phyloP scores from a whole-genome alignment of 2,888 invertebrate species.

The Conops quadrifasciatus region DNA sequence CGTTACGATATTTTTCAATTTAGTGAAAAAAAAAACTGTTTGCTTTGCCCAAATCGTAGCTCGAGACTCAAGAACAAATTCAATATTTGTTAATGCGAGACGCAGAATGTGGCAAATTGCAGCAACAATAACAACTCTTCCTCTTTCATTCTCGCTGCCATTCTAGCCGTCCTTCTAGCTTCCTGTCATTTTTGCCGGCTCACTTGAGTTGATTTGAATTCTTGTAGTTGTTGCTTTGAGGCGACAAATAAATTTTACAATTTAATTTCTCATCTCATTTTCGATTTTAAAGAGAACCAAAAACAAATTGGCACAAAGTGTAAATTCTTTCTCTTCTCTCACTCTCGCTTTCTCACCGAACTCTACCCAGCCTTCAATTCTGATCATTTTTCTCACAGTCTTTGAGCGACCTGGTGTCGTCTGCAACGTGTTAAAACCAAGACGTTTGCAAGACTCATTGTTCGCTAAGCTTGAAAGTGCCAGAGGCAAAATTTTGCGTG shows the following conservation, averaged over 20 bases:
- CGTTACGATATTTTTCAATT: conserved; percentile 12
- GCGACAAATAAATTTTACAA: conserved; percentile 27
- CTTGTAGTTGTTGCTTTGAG: background rate
- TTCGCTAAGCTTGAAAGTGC: conserved; percentile 32
- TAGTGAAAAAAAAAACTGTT: conserved; percentile 14
- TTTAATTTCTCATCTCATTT: conserved; percentile 31
- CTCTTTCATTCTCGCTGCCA: no score
- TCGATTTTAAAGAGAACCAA: conserved; percentile 31
- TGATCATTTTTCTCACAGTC: no score
- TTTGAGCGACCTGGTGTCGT: background rate
- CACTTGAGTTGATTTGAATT: background rate
- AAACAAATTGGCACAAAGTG: conserved; percentile 41
- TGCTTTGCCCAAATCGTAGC: conserved; percentile 2
- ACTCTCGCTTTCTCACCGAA: no score
- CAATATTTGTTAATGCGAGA: conserved; percentile 31
- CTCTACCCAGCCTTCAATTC: no score
- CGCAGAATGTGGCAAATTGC: conserved; percentile 30
- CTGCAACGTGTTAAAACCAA: background rate
- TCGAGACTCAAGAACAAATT: conserved; percentile 28
- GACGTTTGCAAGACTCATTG: background rate
- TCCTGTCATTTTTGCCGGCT: background rate
- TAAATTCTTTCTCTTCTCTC: no score
- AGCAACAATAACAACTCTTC: no score
- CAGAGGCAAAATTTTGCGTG: conserved; percentile 29
- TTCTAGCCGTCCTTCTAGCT: background rate